Conservation (phyloP, 2,888 invertebrate species). For the Tortricodes alternella region DNA sequence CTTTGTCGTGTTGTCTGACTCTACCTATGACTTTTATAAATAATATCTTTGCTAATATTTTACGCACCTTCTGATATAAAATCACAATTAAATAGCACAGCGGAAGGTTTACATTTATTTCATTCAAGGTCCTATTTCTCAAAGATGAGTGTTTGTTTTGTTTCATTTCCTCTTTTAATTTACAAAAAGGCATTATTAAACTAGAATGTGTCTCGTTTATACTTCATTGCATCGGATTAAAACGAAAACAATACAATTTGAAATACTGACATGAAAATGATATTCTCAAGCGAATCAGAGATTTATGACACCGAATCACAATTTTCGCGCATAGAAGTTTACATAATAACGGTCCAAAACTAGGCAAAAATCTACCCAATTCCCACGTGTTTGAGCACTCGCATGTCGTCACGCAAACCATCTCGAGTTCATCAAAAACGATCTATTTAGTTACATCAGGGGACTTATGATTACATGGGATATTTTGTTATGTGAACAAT, state of each 20-base stretch:
- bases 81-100: no score
- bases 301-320: not conserved
- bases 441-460: constrained; percentile 2
- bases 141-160: no score
- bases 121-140: no score
- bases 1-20: no score
- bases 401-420: constrained; percentile 9
- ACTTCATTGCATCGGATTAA: no score
- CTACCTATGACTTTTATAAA: not conserved
- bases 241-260: no score
- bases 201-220: no score
- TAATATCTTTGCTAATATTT: no score
- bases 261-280: not conserved
- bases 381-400: constrained; percentile 17
- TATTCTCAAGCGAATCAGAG: not conserved
- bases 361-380: constrained; percentile 11
- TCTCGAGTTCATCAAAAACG: not conserved
- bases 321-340: constrained; percentile 4
- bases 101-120: no score
- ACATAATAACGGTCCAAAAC: constrained; percentile 16
- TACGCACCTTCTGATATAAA: no score
- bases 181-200: no score
- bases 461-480: constrained; percentile 13
- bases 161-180: no score
- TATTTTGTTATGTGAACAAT: constrained; percentile 19